Evolutionary conservation across 2,113 vertebrate genomes (phyloP).

Genomic region (Oxyruncus cristatus): DNA sequence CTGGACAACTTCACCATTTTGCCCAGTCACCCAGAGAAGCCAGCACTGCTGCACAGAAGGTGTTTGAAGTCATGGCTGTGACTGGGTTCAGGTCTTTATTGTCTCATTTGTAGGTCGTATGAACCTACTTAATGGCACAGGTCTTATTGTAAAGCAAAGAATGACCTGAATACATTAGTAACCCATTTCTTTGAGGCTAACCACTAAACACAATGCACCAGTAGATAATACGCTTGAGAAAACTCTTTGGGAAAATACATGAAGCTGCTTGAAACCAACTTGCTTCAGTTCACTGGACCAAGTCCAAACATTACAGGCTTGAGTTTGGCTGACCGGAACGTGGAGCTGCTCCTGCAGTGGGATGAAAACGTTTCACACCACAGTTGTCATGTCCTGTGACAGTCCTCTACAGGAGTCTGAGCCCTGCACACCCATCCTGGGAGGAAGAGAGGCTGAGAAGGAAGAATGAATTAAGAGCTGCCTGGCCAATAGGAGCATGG

Average conservation of each 20-base stretch:
- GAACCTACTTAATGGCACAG: conserved; percentile 33
- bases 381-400: background rate
- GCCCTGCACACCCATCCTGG: background rate
- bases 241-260: conserved; percentile 42
- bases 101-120: conserved; percentile 33
- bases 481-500: background rate
- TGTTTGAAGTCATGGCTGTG: background rate
- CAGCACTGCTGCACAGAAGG: background rate
- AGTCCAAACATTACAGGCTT: background rate
- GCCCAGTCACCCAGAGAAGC: background rate
- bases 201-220: conserved; percentile 49
- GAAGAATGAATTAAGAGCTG: background rate
- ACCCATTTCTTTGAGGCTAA: conserved; percentile 43
- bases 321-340: background rate
- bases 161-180: conserved; percentile 28
- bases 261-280: conserved; percentile 39
- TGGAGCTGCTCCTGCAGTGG: background rate
- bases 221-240: conserved; percentile 50
- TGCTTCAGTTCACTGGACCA: conserved; percentile 27
- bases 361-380: background rate
- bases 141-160: conserved; percentile 19
- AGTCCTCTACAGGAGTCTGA: background rate
- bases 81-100: conserved; percentile 1
- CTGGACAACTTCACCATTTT: background rate
- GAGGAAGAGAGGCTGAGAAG: background rate